These are phyloP conservation scores for Salvator merianae DNA, from an alignment of 2,113 vertebrate species.

Conservation along the genomic window DNA sequence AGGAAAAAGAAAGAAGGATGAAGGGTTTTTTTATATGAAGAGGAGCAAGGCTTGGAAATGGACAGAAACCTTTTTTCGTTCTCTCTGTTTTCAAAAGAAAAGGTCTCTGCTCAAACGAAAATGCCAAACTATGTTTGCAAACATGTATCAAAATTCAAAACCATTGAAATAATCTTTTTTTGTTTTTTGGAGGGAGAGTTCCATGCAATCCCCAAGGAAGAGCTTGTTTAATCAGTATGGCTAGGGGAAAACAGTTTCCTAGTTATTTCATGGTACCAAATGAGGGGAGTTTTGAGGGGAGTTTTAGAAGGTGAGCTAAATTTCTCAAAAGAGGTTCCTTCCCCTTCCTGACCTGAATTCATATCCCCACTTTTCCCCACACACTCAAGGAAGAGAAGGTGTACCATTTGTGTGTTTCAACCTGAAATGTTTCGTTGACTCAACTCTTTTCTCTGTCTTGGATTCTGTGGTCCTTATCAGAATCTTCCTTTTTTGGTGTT, in stretches of 20 bases:
- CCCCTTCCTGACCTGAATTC: background rate
- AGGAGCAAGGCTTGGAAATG: constrained; percentile 57
- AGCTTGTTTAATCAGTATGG: background rate
- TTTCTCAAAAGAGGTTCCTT: constrained; percentile 52
- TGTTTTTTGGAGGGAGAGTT: background rate
- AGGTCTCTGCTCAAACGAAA: constrained; percentile 36
- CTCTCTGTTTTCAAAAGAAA: constrained; percentile 45
- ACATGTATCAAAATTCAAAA: constrained; percentile 8
- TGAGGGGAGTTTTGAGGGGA: background rate
- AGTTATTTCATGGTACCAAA: no score
- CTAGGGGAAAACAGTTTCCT: constrained; percentile 24
- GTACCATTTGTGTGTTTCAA: no score
- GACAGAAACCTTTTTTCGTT: constrained; percentile 73
- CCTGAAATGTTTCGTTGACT: no score
- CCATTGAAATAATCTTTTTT: background rate
- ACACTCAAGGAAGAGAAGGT: background rate
- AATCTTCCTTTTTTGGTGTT: background rate
- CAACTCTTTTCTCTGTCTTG: no score
- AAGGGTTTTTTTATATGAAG: constrained; percentile 40
- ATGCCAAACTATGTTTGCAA: constrained; percentile 63
- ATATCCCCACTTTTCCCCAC: background rate
- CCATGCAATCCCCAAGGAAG: background rate
- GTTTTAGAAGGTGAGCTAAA: constrained; percentile 46
- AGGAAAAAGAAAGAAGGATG: constrained; percentile 3
- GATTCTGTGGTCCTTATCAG: no score